A percentile compares a stretch with the other conserved stretches of the same genome.
phyloP scores from a whole-genome alignment of 2,113 vertebrate genomes.

The Lepisosteus oculatus region DNA sequence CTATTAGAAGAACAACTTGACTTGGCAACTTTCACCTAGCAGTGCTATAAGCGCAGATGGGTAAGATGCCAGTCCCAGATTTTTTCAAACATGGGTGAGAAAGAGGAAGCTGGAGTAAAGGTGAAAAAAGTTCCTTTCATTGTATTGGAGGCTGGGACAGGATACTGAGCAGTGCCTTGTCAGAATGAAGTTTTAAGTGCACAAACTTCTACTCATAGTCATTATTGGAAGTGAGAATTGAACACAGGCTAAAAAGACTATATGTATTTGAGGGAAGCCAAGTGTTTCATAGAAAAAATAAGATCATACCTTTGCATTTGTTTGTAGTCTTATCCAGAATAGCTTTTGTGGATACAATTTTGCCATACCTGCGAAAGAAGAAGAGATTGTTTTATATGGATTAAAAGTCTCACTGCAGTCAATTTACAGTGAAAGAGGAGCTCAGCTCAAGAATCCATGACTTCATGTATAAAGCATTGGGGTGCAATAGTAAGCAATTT shows the following conservation, averaged over 20 bases:
- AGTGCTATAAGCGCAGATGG: background rate
- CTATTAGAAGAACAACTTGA: too few relatives aligned
- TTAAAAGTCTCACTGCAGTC: conserved; percentile 34
- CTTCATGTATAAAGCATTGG: conserved; percentile 53
- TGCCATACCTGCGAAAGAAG: conserved; percentile 83
- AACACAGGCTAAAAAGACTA: too few relatives aligned
- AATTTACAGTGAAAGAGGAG: conserved; percentile 44
- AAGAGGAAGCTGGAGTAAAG: background rate
- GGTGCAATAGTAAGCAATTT: too few relatives aligned
- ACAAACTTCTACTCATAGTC: too few relatives aligned
- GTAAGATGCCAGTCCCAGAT: too few relatives aligned
- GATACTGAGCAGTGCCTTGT: too few relatives aligned
- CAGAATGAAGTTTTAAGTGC: too few relatives aligned
- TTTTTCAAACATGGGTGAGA: background rate
- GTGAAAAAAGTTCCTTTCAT: background rate
- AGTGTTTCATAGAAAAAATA: too few relatives aligned
- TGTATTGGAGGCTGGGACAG: background rate
- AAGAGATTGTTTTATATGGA: conserved; percentile 34
- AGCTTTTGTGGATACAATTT: conserved; percentile 98
- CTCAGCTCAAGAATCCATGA: conserved; percentile 59
- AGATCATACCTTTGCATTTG: conserved; percentile 93
- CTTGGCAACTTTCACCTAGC: too few relatives aligned
- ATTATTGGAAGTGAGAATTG: too few relatives aligned
- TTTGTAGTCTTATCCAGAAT: conserved; percentile 99
- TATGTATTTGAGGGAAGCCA: too few relatives aligned